Evolutionary conservation across 2,888 invertebrate species (phyloP), one percentile per base, ranked within the genome.

Genomic region (Maniola hyperantus): DNA sequence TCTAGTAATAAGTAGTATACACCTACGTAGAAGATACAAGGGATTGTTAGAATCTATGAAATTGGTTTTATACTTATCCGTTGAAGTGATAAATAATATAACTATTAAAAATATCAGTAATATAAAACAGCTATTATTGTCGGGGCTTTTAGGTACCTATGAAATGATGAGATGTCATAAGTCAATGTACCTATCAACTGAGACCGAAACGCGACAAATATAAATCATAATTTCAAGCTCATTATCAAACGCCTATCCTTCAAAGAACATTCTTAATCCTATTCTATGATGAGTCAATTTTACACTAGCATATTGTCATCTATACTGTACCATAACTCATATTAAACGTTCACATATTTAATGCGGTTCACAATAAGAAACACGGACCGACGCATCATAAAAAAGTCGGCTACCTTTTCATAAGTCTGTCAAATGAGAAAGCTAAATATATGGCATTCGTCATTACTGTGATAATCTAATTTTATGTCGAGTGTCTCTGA

Each of bases 211-310:
- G 76, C 80, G 85, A 86, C 86, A 77, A 79, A 66, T 83, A 83
- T 90, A 88, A 90, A 90, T 90, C 89, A 91, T 88, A 86, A 53
- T 82, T 83, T 79, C 84, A 82, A 83, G 79, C 80, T 78, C 86
- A 87, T 90, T 84, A 89, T 89, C 84, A 89, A 87, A 87, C 82
- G 81, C 75, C 80, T 83, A 86, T 85, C 79, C 79, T 82, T 84
- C 83, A 85, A 80, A 77, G 76, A 80, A 76, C 87, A 88, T 78
- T 77, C 76, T 74, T 88, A 91, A 89, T 90, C 87, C 89, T 82
- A 85, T 90, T 90, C 83, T 84, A 78, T 77, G 78, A 81, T 77
- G 80, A 88, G 85, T 89, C 85, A 86, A 89, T 91, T 90, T 89
- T 86, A 90, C 87, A 80, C 77, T 75, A 79, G 76, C 80, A 82